phyloP scores from a whole-genome alignment of 2,888 invertebrate species.

The Calliopum simillimum region DNA sequence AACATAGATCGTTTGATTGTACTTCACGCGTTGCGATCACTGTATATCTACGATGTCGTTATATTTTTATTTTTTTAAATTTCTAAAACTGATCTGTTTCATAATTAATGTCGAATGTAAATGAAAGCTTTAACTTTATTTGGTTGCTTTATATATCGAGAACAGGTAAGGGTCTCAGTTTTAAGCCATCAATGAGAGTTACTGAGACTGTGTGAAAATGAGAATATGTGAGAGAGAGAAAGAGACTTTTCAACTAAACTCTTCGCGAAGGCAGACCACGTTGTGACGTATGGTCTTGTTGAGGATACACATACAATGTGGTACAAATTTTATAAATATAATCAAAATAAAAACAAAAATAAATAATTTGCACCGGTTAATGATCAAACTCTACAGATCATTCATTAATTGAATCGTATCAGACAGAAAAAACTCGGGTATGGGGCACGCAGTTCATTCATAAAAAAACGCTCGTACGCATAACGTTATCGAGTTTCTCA shows the following conservation, averaged over 20 bases:
- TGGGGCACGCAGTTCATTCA: constrained; percentile 13
- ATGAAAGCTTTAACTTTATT: constrained; percentile 55
- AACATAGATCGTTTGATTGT: too few relatives aligned
- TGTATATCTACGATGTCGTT: too few relatives aligned
- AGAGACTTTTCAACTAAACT: constrained; percentile 3
- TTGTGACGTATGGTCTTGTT: constrained; percentile 8
- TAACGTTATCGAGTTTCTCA: too few relatives aligned
- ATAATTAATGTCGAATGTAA: constrained; percentile 53
- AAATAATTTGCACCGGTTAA: constrained; percentile 1
- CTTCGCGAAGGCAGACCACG: constrained; percentile 32
- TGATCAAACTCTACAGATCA: not conserved
- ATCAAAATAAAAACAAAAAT: constrained; percentile 5
- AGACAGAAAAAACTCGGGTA: not conserved
- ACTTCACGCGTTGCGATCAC: too few relatives aligned
- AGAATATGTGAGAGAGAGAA: constrained; percentile 6
- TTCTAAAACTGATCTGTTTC: constrained; percentile 42
- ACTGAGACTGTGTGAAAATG: not conserved
- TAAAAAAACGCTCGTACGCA: not conserved
- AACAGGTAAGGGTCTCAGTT: constrained; percentile 22
- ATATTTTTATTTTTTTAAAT: not conserved
- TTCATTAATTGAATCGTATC: not conserved
- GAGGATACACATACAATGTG: not conserved
- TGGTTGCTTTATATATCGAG: constrained; percentile 58
- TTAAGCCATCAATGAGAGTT: constrained; percentile 2
- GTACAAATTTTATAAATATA: constrained; percentile 27